phyloP scores from a whole-genome alignment of 1,140 invertebrate species.

The Drosophila chauvacae region DNA sequence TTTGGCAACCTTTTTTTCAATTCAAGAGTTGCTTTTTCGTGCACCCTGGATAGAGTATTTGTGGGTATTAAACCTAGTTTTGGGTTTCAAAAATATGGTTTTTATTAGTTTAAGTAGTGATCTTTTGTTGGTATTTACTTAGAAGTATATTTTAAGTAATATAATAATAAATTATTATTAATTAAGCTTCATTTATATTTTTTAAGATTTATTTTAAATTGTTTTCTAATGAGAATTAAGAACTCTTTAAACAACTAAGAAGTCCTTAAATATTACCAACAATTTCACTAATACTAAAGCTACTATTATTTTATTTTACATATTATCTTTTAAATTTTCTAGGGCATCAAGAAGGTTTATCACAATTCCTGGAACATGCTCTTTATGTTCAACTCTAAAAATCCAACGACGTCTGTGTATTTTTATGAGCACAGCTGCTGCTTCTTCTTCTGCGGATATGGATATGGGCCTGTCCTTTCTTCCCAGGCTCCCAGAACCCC shows the following conservation, averaged over 20 bases:
- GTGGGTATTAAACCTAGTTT: neutral
- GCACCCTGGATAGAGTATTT: neutral
- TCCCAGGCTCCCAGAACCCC: neutral
- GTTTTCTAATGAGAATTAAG: neutral
- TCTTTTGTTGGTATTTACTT: no score
- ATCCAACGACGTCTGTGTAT: slow-evolving; percentile 59
- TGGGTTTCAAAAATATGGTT: neutral
- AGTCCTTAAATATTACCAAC: neutral
- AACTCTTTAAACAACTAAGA: neutral
- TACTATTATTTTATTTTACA: neutral
- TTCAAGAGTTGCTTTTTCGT: neutral
- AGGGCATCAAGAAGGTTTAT: neutral
- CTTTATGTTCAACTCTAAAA: slow-evolving; percentile 74
- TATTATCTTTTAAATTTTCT: neutral
- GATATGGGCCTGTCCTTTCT: slow-evolving; percentile 33
- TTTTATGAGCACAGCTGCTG: slow-evolving; percentile 78
- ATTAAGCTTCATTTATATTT: neutral
- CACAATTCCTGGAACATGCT: neutral
- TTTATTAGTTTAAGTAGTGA: neutral
- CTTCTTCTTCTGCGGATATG: slow-evolving; percentile 23
- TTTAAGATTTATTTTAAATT: neutral
- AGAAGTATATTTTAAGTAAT: no score
- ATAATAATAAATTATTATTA: neutral
- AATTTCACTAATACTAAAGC: neutral
- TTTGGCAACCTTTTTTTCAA: neutral